phyloP scores from a whole-genome alignment of 1,140 invertebrate genomes.

The Drosophila teissieri region DNA sequence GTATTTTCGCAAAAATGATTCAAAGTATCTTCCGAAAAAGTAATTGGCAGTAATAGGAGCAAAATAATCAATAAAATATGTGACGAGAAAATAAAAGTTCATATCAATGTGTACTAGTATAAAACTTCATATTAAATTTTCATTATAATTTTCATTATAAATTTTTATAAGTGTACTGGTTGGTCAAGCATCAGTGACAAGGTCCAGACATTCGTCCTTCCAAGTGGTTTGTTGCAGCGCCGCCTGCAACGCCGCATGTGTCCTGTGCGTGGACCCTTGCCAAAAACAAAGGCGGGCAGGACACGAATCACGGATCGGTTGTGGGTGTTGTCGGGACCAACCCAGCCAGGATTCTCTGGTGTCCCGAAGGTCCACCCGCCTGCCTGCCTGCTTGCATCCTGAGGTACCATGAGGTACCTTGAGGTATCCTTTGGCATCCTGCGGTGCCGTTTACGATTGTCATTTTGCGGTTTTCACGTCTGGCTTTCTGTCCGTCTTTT shows the following conservation, averaged over 20 bases:
- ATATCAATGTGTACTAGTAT: too few relatives aligned
- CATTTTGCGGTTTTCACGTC: slow-evolving; percentile 69
- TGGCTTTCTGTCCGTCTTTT: slow-evolving; percentile 32
- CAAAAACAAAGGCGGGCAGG: slow-evolving; percentile 37
- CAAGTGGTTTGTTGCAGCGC: slow-evolving; percentile 60
- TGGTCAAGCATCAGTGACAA: slow-evolving; percentile 68
- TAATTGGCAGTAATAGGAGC: too few relatives aligned
- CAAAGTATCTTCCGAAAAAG: too few relatives aligned
- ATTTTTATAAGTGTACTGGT: slow-evolving; percentile 3
- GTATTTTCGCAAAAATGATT: too few relatives aligned
- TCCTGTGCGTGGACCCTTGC: slow-evolving; percentile 14
- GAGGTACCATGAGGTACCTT: not conserved
- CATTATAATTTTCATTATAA: too few relatives aligned
- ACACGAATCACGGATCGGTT: slow-evolving; percentile 50
- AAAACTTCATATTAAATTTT: too few relatives aligned
- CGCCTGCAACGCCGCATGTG: slow-evolving; percentile 78
- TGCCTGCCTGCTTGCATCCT: slow-evolving; percentile 1
- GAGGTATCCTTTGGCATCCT: slow-evolving; percentile 26
- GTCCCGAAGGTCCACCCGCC: slow-evolving; percentile 13
- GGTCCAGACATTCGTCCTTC: slow-evolving; percentile 38
- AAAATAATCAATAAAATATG: too few relatives aligned
- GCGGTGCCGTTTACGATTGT: slow-evolving; percentile 76
- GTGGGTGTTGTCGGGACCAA: slow-evolving; percentile 72
- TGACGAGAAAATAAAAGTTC: too few relatives aligned
- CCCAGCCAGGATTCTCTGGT: slow-evolving; percentile 54